A percentile compares a stretch with the other conserved stretches of the same genome.
These are phyloP conservation scores for Stenoptilia bipunctidactyla DNA, from an alignment of 2,888 invertebrate species.

Conservation along the genomic window DNA sequence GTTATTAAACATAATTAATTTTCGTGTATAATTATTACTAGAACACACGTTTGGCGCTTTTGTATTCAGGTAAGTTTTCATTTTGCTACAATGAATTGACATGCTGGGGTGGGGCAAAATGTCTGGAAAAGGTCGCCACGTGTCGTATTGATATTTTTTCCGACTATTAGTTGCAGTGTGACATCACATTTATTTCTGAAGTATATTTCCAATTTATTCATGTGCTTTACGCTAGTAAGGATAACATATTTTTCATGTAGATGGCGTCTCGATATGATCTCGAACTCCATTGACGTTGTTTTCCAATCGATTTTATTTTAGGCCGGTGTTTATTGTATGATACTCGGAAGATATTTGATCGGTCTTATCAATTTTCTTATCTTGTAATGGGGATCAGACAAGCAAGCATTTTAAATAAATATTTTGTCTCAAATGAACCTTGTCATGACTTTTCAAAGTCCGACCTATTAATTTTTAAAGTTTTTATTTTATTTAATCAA, in stretches of 20 bases:
- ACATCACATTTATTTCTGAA: not conserved
- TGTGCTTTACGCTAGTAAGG: too few species aligned
- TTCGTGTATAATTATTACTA: too few species aligned
- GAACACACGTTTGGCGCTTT: not conserved
- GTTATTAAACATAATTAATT: conserved; percentile 20
- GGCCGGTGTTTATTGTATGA: conserved; percentile 16
- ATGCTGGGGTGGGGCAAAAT: conserved; percentile 62
- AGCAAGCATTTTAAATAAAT: not conserved
- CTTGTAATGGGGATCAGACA: not conserved
- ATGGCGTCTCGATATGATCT: not conserved
- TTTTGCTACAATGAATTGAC: conserved; percentile 45
- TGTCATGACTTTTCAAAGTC: too few species aligned
- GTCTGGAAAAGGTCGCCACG: conserved; percentile 60
- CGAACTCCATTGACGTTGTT: conserved; percentile 24
- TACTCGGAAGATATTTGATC: not conserved
- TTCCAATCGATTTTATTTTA: conserved; percentile 40
- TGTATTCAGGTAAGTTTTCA: not conserved
- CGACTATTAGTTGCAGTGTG: conserved; percentile 4
- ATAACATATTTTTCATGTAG: not conserved
- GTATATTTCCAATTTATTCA: too few species aligned
- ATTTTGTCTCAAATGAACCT: too few species aligned
- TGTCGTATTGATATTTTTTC: conserved; percentile 48
- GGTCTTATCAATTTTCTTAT: not conserved
- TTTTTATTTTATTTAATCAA: not conserved
- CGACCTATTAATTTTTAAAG: not conserved